A percentile compares a stretch with the other conserved stretches of the same genome.
phyloP scores from a whole-genome alignment of 2,797 vertebrate genomes.

The Acanthurus tractus region DNA sequence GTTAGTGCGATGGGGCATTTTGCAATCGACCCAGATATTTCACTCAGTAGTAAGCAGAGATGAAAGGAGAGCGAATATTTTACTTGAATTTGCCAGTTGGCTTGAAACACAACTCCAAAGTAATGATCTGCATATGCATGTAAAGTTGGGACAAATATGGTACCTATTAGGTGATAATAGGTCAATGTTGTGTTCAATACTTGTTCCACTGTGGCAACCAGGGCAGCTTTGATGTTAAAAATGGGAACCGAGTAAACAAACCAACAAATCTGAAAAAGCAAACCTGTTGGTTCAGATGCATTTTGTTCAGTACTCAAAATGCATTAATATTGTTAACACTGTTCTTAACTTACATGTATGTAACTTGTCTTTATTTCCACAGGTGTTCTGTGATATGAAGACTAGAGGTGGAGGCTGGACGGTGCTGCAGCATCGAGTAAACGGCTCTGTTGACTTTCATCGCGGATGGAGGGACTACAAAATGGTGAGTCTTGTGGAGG shows the following conservation, averaged over 20 bases:
- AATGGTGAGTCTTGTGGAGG: conserved; percentile 72
- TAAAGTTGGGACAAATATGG: background rate
- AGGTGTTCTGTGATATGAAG: conserved; percentile 91
- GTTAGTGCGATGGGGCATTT: background rate
- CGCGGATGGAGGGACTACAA: conserved; percentile 89
- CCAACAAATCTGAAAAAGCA: background rate
- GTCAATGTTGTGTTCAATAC: background rate
- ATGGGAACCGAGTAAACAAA: background rate
- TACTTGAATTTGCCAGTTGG: background rate
- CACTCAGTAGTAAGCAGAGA: conserved; percentile 22
- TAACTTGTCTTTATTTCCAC: conserved; percentile 16
- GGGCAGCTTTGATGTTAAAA: background rate
- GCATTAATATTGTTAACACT: accelerated
- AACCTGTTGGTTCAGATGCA: background rate
- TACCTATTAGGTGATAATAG: background rate
- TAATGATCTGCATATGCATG: background rate
- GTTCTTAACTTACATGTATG: background rate
- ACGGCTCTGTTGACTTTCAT: conserved; percentile 88
- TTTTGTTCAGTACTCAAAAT: background rate
- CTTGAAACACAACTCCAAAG: conserved; percentile 12
- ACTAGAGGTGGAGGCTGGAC: conserved; percentile 90
- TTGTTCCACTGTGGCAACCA: background rate
- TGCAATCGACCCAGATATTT: background rate
- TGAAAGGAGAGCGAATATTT: background rate
- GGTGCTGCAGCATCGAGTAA: conserved; percentile 86